These are phyloP conservation scores for Xestoiulus laeticollis DNA, from an alignment of 2,888 invertebrate species.

Conservation along the genomic window DNA sequence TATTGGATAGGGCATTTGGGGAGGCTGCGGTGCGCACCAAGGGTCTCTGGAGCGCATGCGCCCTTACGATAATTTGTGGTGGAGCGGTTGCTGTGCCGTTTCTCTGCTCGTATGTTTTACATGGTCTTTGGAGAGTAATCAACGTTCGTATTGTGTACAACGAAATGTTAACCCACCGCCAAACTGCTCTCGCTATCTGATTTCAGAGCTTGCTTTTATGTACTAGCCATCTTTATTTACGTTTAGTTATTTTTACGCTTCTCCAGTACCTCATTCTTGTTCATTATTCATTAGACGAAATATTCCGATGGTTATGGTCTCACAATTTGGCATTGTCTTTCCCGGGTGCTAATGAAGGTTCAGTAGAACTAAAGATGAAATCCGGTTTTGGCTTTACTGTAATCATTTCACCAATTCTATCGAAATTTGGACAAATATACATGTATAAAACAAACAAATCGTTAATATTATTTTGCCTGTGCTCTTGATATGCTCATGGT, in stretches of 20 bases:
- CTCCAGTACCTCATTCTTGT: background rate
- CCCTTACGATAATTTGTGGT: constrained; percentile 28
- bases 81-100: constrained; percentile 17
- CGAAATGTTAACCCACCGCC: background rate
- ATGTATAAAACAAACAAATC: too few relatives aligned
- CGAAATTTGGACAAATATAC: too few relatives aligned
- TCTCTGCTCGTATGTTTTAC: constrained; percentile 36
- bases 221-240: background rate
- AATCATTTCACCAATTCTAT: too few relatives aligned
- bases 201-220: background rate
- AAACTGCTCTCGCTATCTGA: background rate
- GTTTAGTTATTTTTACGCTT: background rate
- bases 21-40: background rate
- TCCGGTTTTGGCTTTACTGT: too few relatives aligned
- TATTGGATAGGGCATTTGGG: constrained; percentile 35
- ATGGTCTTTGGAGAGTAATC: constrained; percentile 40
- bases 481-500: too few relatives aligned
- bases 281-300: background rate
- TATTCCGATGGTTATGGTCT: background rate
- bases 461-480: too few relatives aligned
- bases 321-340: background rate
- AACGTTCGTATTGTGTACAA: background rate
- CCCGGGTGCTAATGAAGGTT: background rate
- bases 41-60: constrained; percentile 2
- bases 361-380: too few relatives aligned